These are phyloP conservation scores for Paracyprichromis sp. DNA, from an alignment of 2,113 vertebrate species.

Conservation along the genomic window DNA sequence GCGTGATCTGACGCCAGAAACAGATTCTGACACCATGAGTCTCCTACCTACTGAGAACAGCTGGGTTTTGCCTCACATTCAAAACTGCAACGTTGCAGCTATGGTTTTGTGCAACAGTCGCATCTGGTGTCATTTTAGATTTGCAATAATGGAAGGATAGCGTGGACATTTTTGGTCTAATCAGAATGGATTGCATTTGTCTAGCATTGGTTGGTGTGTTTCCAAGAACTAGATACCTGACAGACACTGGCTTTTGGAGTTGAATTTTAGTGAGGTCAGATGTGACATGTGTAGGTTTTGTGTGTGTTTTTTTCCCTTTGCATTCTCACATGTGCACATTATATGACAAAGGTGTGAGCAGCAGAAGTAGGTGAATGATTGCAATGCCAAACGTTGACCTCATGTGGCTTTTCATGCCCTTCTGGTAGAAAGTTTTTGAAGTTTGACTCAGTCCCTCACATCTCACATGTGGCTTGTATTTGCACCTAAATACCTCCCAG, in stretches of 20 bases:
- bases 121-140: slow-evolving; percentile 47
- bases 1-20: background rate
- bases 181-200: slow-evolving; percentile 19
- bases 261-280: slow-evolving; percentile 25
- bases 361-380: slow-evolving; percentile 11
- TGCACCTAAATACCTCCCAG: slow-evolving; percentile 46
- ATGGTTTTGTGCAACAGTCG: background rate
- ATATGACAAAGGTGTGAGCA: slow-evolving; percentile 36
- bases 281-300: background rate
- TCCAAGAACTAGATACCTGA: slow-evolving; percentile 10
- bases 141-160: slow-evolving; percentile 3
- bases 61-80: slow-evolving; percentile 6
- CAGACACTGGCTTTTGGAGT: background rate
- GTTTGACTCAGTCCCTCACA: slow-evolving; percentile 37
- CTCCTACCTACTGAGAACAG: slow-evolving; percentile 24
- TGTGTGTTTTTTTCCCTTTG: background rate
- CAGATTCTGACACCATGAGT: background rate
- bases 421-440: slow-evolving; percentile 34
- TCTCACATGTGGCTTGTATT: slow-evolving; percentile 65
- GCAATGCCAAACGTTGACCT: slow-evolving; percentile 47
- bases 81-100: background rate
- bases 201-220: background rate
- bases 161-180: slow-evolving; percentile 6
- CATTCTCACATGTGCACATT: background rate
- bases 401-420: slow-evolving; percentile 24